Evolutionary conservation across 2,888 invertebrate genomes (phyloP).

Genomic region (Willowsia nigromaculata): DNA sequence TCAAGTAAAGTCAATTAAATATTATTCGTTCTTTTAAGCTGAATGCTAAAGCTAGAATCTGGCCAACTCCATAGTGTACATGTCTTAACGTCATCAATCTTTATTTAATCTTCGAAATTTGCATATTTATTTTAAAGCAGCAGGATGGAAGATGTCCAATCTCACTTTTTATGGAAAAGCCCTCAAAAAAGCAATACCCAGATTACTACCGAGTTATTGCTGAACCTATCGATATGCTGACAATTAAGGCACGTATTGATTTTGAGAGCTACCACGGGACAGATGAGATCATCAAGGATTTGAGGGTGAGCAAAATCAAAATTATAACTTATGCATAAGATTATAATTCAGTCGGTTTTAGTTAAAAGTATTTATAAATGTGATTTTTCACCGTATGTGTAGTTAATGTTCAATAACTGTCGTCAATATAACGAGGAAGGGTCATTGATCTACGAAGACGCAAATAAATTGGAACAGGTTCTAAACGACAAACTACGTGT

Average conservation of each 20-base stretch:
- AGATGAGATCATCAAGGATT: slow-evolving; percentile 84
- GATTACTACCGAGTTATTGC: slow-evolving; percentile 97
- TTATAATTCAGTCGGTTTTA: too few species aligned
- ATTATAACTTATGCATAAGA: not conserved
- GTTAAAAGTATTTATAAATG: too few species aligned
- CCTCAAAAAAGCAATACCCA: slow-evolving; percentile 95
- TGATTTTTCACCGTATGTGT: slow-evolving; percentile 78
- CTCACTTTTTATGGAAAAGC: slow-evolving; percentile 96
- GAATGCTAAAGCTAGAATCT: too few species aligned
- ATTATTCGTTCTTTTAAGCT: too few species aligned
- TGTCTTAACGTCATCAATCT: too few species aligned
- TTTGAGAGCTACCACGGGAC: slow-evolving; percentile 84
- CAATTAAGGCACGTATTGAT: slow-evolving; percentile 95
- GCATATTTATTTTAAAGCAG: too few species aligned
- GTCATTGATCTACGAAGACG: slow-evolving; percentile 97
- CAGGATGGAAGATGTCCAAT: slow-evolving; percentile 90
- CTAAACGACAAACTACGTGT: slow-evolving; percentile 91
- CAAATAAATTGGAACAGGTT: slow-evolving; percentile 91
- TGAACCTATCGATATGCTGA: slow-evolving; percentile 96
- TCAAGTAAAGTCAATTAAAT: slow-evolving; percentile 81
- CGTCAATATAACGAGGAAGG: slow-evolving; percentile 98
- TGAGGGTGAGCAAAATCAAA: slow-evolving; percentile 81
- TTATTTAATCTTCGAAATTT: too few species aligned
- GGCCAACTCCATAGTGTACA: too few species aligned
- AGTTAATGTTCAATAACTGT: slow-evolving; percentile 98